Percentiles rank a stretch among this genome's conserved stretches.
Conservation (phyloP, 2,797 vertebrate species). For the Mus caroli region DNA sequence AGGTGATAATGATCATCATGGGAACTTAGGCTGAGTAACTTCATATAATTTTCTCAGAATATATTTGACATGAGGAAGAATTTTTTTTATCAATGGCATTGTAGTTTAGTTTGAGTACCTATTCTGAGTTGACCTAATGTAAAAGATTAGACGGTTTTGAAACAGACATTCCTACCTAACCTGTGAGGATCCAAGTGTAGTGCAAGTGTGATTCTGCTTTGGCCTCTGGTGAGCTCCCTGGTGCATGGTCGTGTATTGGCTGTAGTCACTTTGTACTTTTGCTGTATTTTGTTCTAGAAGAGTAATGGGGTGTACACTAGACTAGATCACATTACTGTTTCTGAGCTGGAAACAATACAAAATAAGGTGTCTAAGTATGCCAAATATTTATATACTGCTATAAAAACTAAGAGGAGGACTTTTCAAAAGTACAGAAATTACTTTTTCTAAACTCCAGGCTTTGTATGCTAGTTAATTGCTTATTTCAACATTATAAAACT, state of each 20-base stretch:
- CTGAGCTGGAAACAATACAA: slow-evolving; percentile 59
- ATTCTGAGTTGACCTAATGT: slow-evolving; percentile 36
- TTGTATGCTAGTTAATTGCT: slow-evolving; percentile 50
- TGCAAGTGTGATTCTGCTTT: background rate
- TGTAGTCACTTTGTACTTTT: background rate
- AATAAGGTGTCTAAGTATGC: slow-evolving; percentile 15
- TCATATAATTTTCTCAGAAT: slow-evolving; percentile 62
- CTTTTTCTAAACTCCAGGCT: slow-evolving; percentile 39
- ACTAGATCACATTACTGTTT: slow-evolving; percentile 33
- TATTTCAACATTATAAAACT: slow-evolving; percentile 20
- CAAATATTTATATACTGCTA: slow-evolving; percentile 43
- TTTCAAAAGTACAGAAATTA: background rate
- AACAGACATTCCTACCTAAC: slow-evolving; percentile 63
- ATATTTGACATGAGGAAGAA: slow-evolving; percentile 50
- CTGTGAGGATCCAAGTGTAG: background rate
- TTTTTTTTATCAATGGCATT: slow-evolving; percentile 31
- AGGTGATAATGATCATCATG: slow-evolving; percentile 26
- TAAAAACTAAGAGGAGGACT: background rate
- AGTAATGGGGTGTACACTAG: slow-evolving; percentile 42
- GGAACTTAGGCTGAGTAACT: slow-evolving; percentile 30
- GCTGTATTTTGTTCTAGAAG: background rate
- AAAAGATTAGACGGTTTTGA: slow-evolving; percentile 47
- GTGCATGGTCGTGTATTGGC: background rate
- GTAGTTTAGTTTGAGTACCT: slow-evolving; percentile 57
- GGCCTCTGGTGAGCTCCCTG: background rate